These are phyloP conservation scores for Endotricha flammealis DNA, from an alignment of 2,888 invertebrate genomes.

Conservation along the genomic window DNA sequence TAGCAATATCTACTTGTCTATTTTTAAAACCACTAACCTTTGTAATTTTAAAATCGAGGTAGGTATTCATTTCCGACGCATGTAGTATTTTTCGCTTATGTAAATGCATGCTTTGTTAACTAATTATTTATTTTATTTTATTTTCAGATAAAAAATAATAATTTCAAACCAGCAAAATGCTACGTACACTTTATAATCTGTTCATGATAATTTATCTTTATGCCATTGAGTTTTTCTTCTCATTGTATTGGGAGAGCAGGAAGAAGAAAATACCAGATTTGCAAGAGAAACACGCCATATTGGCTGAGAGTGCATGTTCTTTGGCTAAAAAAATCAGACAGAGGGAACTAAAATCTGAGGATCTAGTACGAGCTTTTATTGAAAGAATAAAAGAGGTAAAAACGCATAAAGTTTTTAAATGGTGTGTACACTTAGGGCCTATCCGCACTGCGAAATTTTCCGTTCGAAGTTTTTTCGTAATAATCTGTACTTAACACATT, in stretches of 20 bases:
- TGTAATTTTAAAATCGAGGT: no score
- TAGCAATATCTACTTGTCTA: no score
- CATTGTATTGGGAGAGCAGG: constrained; percentile 58
- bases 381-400: constrained; percentile 85
- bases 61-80: no score
- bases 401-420: no score
- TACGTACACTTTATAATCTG: constrained; percentile 36
- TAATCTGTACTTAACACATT: no score
- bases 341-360: constrained; percentile 81
- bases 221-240: constrained; percentile 58
- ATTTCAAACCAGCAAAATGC: constrained; percentile 26
- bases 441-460: no score
- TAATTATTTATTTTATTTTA: no score
- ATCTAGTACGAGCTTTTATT: constrained; percentile 85
- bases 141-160: constrained; percentile 4
- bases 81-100: no score
- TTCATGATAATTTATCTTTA: constrained; percentile 46
- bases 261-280: constrained; percentile 49
- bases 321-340: constrained; percentile 82
- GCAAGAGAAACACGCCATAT: constrained; percentile 46
- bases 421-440: no score
- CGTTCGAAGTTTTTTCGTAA: no score
- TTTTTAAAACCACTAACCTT: no score
- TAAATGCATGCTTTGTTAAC: no score
- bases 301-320: constrained; percentile 80